Conservation (phyloP, 2,888 invertebrate genomes). For the Acronicta aceris region DNA sequence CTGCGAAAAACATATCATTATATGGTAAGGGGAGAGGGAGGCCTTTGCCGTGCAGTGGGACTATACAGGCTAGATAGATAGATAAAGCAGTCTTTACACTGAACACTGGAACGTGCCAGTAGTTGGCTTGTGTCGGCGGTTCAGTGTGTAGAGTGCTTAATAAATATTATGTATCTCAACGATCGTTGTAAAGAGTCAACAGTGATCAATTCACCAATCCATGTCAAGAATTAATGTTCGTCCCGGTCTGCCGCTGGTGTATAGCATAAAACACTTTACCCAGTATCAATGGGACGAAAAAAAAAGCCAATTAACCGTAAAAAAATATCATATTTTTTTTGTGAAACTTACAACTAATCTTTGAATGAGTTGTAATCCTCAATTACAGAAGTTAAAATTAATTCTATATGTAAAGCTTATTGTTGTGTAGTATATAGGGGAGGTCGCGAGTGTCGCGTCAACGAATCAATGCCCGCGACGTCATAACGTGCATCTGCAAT, state of each 20-base stretch:
- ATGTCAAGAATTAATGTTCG: conserved; percentile 72
- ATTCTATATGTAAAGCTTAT: too few species aligned
- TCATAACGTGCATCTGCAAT: conserved; percentile 49
- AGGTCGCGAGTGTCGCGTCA: conserved; percentile 24
- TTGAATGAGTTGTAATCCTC: too few species aligned
- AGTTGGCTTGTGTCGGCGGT: too few species aligned
- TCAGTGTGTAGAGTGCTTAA: too few species aligned
- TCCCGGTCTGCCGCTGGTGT: conserved; percentile 86
- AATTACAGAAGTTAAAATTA: too few species aligned
- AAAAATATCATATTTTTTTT: too few species aligned
- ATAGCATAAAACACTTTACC: conserved; percentile 76
- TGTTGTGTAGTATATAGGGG: background rate
- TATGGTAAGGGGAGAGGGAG: too few species aligned
- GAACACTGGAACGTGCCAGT: too few species aligned
- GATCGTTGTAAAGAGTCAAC: conserved; percentile 67
- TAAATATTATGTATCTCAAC: conserved; percentile 69
- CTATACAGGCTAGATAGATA: too few species aligned
- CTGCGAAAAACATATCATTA: background rate
- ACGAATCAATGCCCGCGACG: conserved; percentile 42
- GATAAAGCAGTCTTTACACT: too few species aligned
- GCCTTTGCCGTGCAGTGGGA: too few species aligned
- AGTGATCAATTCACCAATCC: conserved; percentile 66
- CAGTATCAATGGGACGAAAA: conserved; percentile 84
- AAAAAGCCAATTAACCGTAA: background rate
- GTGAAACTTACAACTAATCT: too few species aligned